These are phyloP conservation scores for Trypoxylon attenuatum DNA, from an alignment of 2,888 invertebrate species.

Conservation along the genomic window DNA sequence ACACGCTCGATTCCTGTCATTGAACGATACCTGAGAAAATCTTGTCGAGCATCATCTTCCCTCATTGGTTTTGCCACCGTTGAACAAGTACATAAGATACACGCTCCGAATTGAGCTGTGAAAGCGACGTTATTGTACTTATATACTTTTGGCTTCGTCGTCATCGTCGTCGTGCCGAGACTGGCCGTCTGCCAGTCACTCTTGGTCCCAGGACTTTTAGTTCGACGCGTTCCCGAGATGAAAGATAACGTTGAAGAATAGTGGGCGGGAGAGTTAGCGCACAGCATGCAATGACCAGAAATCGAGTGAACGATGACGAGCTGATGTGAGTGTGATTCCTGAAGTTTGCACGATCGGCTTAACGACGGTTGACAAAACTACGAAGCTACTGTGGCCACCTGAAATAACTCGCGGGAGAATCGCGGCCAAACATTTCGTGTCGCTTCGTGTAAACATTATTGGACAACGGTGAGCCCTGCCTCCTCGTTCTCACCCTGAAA, in stretches of 20 bases:
- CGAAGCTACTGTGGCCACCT: slow-evolving; percentile 61
- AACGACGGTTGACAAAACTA: slow-evolving; percentile 61
- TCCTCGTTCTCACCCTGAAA: slow-evolving; percentile 30
- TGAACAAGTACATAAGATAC: no score
- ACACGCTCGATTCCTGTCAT: slow-evolving; percentile 63
- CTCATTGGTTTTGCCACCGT: no score
- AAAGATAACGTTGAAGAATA: no score
- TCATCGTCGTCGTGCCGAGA: background rate
- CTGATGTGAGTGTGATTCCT: slow-evolving; percentile 31
- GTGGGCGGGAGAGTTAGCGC: no score
- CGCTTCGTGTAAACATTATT: slow-evolving; percentile 64
- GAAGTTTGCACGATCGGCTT: slow-evolving; percentile 43
- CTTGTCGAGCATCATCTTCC: slow-evolving; percentile 47
- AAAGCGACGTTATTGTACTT: background rate
- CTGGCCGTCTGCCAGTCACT: background rate
- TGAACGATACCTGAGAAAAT: slow-evolving; percentile 63
- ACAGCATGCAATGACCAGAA: background rate
- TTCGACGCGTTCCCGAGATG: no score
- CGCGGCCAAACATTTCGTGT: slow-evolving; percentile 64
- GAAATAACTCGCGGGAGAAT: slow-evolving; percentile 66
- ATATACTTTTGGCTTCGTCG: no score
- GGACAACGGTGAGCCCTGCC: slow-evolving; percentile 51
- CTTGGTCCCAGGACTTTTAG: background rate
- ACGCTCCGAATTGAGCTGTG: no score
- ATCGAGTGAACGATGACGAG: background rate